Evolutionary conservation across 2,888 invertebrate species (phyloP).

Genomic region (Thelaira solivaga): DNA sequence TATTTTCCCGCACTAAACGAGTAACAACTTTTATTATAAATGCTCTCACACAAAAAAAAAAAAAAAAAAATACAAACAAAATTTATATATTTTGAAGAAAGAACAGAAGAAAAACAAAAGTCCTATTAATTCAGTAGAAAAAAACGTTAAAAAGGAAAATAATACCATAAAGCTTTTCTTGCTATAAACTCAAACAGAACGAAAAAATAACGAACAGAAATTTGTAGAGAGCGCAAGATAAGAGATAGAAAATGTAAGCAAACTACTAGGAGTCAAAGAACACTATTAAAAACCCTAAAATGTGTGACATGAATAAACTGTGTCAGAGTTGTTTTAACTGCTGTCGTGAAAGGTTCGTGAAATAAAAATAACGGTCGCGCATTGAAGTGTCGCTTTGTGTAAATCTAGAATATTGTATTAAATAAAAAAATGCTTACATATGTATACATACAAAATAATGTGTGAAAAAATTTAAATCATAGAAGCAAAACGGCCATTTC

Average conservation of each 20-base stretch:
- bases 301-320: slow-evolving; percentile 62
- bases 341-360: slow-evolving; percentile 76
- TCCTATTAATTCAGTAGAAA: slow-evolving; percentile 46
- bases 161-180: slow-evolving; percentile 8
- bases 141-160: slow-evolving; percentile 26
- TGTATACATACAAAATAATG: slow-evolving; percentile 62
- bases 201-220: not conserved
- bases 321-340: slow-evolving; percentile 76
- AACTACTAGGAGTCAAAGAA: slow-evolving; percentile 5
- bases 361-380: slow-evolving; percentile 68
- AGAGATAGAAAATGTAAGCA: too few species aligned
- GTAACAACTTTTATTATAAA: too few species aligned
- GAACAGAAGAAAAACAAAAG: slow-evolving; percentile 31
- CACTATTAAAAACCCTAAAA: slow-evolving; percentile 49
- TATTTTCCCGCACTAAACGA: too few species aligned
- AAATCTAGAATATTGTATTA: slow-evolving; percentile 63
- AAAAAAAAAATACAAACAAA: too few species aligned
- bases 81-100: too few species aligned
- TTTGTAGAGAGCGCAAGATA: not conserved
- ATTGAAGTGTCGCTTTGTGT: slow-evolving; percentile 69
- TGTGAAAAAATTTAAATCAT: slow-evolving; percentile 55
- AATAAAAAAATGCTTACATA: too few species aligned
- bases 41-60: too few species aligned
- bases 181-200: slow-evolving; percentile 1
- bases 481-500: slow-evolving; percentile 42